Conservation (phyloP, 2,888 invertebrate species). For the Drosophila basisetae region DNA sequence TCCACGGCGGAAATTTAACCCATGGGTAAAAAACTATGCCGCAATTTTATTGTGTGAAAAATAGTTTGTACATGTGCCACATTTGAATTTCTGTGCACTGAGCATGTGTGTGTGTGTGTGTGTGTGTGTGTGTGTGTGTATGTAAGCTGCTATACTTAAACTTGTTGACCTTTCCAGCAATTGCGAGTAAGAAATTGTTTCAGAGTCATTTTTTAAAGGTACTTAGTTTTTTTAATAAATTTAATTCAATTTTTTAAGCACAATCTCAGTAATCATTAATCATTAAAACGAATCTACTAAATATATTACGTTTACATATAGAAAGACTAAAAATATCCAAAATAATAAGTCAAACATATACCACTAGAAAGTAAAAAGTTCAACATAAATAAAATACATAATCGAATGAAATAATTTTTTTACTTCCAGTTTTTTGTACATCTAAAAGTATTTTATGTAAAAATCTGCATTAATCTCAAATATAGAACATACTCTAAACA, state of each 20-base stretch:
- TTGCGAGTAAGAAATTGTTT: conserved; percentile 1
- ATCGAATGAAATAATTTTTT: not conserved
- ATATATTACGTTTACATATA: not conserved
- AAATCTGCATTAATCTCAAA: too few relatives aligned
- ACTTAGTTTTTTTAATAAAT: not conserved
- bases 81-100: not conserved
- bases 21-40: conserved; percentile 55
- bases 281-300: not conserved
- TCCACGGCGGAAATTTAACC: conserved; percentile 51
- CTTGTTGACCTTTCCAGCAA: conserved; percentile 61
- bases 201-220: not conserved
- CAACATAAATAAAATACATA: not conserved
- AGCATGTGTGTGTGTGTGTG: not conserved
- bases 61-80: conserved; percentile 22
- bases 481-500: not conserved
- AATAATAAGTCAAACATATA: not conserved
- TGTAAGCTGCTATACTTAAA: conserved; percentile 6
- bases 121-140: not conserved
- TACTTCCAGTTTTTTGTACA: not conserved
- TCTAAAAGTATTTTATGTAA: not conserved
- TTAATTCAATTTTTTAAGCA: not conserved
- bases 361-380: not conserved
- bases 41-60: conserved; percentile 66
- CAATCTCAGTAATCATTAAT: not conserved
- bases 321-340: not conserved